These are phyloP conservation scores for Tenthredo mesomela DNA, from an alignment of 2,888 invertebrate species.

Conservation along the genomic window DNA sequence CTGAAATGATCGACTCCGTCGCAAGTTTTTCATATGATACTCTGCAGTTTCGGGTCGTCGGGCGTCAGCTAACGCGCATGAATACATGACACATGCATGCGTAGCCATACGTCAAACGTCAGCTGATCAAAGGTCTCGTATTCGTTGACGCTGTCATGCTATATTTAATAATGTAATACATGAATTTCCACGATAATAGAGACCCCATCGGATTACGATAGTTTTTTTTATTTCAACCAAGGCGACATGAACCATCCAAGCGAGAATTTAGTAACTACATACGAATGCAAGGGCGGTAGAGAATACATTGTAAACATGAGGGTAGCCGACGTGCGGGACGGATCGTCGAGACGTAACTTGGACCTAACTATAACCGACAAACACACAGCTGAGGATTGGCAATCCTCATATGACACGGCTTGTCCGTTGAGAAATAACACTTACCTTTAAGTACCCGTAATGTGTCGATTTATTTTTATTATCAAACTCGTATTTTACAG, in stretches of 20 bases:
- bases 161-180: not conserved
- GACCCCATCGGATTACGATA: not conserved
- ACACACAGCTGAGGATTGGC: slow-evolving; percentile 80
- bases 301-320: slow-evolving; percentile 79
- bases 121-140: not conserved
- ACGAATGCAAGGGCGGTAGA: slow-evolving; percentile 77
- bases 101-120: not conserved
- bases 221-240: not conserved
- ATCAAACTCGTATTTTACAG: slow-evolving; percentile 66
- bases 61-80: not conserved
- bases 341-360: slow-evolving; percentile 72
- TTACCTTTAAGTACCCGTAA: not conserved
- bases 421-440: slow-evolving; percentile 71
- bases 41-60: not conserved
- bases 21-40: not conserved
- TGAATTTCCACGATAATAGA: not conserved
- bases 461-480: not conserved
- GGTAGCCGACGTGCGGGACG: slow-evolving; percentile 68
- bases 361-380: slow-evolving; percentile 79
- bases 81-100: not conserved
- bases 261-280: slow-evolving; percentile 78
- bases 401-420: slow-evolving; percentile 79
- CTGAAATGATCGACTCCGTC: not conserved
- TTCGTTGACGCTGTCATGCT: not conserved
- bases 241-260: slow-evolving; percentile 67